Base-by-base conservation (phyloP, 2,797 vertebrate genomes). In the Gallinago solitaria region DNA sequence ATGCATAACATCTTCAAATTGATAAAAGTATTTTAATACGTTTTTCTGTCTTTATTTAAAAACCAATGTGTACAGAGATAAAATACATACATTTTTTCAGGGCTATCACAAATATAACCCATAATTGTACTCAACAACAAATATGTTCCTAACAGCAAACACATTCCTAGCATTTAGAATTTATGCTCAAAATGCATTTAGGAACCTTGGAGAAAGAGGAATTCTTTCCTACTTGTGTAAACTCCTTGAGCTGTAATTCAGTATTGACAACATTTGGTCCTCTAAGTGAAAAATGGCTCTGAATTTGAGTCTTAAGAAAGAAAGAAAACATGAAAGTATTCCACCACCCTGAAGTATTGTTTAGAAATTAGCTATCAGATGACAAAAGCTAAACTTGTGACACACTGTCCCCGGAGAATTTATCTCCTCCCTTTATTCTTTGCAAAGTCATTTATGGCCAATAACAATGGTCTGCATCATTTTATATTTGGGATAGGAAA, bases 351-450 rank as follows among this genome's bases (percentile, higher is more conserved):
- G 41, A 61, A 91, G 65, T 0, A 74, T 17, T 94, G 95, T 90
- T 67, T 35, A 70, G 74, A 96, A 94, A 93, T 71, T 23, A 85
- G 89, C 75, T 83, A 69, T 68, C 84, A 73, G 70, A 85, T 80
- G 75, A 64, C 90, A 83, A 75, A 82, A 87, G 82, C 75, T 77
- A 65, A 91, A 70, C 28, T 94, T 83, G 73, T 59, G 87, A 90
- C 94, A 96, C 53, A 57, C 39, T 35, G 37, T 56, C 87, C 73
- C 39, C 37, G 61, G 85, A 47, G 95, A 92, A 76, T 20, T 30
- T 5, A 57, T 71, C 89, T 73, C 83, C 3, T 67, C 92, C 89
- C 61, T 93, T 82, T 35, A 48, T 86, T 83, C 87, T 70, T 30
- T 83, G 63, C 47, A 65, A 71, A 92, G 64, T 68, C 76, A 51